Percentiles rank a stretch among this genome's conserved stretches.
phyloP scores from a whole-genome alignment of 2,113 vertebrate genomes.

The Meles meles region DNA sequence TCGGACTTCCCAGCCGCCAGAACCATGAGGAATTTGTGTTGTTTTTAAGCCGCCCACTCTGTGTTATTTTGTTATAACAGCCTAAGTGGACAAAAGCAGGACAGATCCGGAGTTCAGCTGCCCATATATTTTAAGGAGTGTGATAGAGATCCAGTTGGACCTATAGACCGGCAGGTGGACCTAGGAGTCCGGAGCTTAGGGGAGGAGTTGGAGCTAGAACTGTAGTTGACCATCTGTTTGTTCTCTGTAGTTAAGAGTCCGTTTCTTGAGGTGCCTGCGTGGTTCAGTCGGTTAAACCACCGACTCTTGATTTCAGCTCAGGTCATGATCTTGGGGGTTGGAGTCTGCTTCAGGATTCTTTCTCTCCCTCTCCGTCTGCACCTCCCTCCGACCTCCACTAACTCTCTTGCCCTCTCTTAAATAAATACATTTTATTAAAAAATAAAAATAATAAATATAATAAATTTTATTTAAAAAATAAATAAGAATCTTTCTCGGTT shows the following conservation, averaged over 20 bases:
- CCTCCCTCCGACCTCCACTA: neutral
- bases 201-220: neutral
- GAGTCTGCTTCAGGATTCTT: neutral
- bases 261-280: neutral
- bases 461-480: neutral
- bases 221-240: neutral
- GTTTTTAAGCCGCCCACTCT: neutral
- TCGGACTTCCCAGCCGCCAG: neutral
- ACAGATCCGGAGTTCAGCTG: neutral
- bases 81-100: neutral
- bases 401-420: neutral
- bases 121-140: neutral
- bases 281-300: neutral
- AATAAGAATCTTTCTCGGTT: neutral
- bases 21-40: neutral
- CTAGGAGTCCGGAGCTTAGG: neutral
- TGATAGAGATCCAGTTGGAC: neutral
- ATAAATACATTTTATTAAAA: neutral
- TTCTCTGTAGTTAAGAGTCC: neutral
- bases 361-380: neutral
- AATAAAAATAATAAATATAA: neutral
- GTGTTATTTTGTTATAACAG: neutral
- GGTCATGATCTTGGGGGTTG: neutral
- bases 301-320: neutral
- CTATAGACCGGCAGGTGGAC: no score